phyloP scores from a whole-genome alignment of 2,888 invertebrate species.

The Rhodophaea formosa region DNA sequence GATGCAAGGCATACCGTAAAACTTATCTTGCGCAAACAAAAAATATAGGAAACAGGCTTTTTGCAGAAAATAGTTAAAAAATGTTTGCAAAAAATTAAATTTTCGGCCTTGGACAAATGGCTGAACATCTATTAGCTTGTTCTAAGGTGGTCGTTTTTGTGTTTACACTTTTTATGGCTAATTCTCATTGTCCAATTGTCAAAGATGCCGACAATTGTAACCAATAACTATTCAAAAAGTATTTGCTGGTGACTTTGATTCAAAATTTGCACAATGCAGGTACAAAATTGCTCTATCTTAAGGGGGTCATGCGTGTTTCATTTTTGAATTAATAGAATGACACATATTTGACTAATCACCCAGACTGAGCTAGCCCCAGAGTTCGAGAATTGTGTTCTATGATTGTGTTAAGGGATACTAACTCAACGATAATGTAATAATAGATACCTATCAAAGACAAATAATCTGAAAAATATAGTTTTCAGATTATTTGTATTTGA shows the following conservation, averaged over 20 bases:
- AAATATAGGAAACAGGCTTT: slow-evolving; percentile 56
- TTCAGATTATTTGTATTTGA: too few relatives aligned
- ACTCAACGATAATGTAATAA: too few relatives aligned
- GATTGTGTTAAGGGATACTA: too few relatives aligned
- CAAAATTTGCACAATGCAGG: slow-evolving; percentile 14
- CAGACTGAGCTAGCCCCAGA: too few relatives aligned
- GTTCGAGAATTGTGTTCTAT: too few relatives aligned
- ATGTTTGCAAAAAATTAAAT: slow-evolving; percentile 54
- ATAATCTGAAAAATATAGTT: too few relatives aligned
- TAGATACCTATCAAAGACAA: too few relatives aligned
- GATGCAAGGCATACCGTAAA: slow-evolving; percentile 33
- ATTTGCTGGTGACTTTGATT: slow-evolving; percentile 28
- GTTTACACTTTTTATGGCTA: slow-evolving; percentile 34
- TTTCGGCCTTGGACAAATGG: slow-evolving; percentile 39
- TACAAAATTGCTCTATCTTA: background rate
- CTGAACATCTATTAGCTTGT: slow-evolving; percentile 32
- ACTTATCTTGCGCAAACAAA: slow-evolving; percentile 57
- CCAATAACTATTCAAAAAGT: slow-evolving; percentile 19
- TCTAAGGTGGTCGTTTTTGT: slow-evolving; percentile 51
- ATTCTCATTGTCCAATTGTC: slow-evolving; percentile 40
- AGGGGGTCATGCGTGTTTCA: too few relatives aligned
- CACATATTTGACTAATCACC: too few relatives aligned
- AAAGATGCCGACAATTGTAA: slow-evolving; percentile 43
- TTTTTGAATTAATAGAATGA: too few relatives aligned
- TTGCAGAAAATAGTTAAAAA: slow-evolving; percentile 61